Evolutionary conservation across 2,888 invertebrate genomes (phyloP).

Genomic region (Spodoptera littoralis): DNA sequence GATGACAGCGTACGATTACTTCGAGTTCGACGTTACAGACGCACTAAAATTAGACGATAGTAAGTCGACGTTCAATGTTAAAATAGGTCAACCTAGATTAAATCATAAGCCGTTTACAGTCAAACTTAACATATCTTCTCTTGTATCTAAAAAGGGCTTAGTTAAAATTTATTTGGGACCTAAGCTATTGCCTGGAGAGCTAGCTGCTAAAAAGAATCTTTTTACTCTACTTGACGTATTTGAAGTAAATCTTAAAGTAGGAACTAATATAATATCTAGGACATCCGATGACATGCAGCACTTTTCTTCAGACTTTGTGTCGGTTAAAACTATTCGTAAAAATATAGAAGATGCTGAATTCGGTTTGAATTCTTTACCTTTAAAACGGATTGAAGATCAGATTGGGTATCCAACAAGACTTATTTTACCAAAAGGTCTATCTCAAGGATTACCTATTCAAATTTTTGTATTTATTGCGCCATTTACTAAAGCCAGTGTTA

Average conservation of each 20-base stretch:
- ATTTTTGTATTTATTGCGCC: slow-evolving; percentile 90
- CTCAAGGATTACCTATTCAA: slow-evolving; percentile 90
- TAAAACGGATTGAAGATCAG: slow-evolving; percentile 85
- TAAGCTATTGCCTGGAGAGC: slow-evolving; percentile 89
- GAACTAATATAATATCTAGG: slow-evolving; percentile 90
- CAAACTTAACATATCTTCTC: slow-evolving; percentile 90
- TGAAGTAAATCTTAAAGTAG: slow-evolving; percentile 88
- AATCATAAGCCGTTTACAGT: slow-evolving; percentile 92
- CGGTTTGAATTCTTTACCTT: slow-evolving; percentile 84
- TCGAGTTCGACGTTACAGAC: slow-evolving; percentile 90
- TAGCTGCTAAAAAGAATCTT: slow-evolving; percentile 84
- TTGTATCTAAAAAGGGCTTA: slow-evolving; percentile 88
- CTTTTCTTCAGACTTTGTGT: slow-evolving; percentile 89
- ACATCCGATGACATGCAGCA: slow-evolving; percentile 89
- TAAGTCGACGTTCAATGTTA: slow-evolving; percentile 77
- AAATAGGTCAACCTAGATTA: slow-evolving; percentile 89
- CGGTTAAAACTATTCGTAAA: slow-evolving; percentile 89
- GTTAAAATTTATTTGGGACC: slow-evolving; percentile 92
- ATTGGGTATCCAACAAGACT: slow-evolving; percentile 91
- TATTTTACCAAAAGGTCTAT: slow-evolving; percentile 91
- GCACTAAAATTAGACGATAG: slow-evolving; percentile 78
- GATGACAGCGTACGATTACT: slow-evolving; percentile 91
- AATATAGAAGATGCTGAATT: slow-evolving; percentile 89
- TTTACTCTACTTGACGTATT: slow-evolving; percentile 90
- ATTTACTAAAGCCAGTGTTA: slow-evolving; percentile 71